Evolutionary conservation across 2,888 invertebrate species (phyloP).

Genomic region (Noctua pronuba): DNA sequence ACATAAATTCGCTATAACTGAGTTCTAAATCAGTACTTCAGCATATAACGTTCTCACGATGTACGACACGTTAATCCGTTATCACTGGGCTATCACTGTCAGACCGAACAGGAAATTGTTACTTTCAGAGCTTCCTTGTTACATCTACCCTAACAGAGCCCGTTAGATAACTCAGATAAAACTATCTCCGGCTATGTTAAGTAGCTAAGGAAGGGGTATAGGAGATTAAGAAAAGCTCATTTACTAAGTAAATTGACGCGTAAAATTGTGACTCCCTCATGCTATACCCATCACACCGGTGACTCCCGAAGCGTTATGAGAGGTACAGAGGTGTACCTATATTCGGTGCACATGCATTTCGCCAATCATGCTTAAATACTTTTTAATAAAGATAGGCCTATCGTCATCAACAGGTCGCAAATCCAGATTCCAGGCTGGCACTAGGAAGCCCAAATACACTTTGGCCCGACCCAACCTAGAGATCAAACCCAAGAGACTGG

Average conservation of each 20-base stretch:
- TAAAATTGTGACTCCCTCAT: background rate
- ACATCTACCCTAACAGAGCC: background rate
- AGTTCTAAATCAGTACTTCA: background rate
- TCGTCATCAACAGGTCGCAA: background rate
- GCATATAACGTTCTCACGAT: background rate
- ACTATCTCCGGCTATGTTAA: background rate
- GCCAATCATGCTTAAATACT: background rate
- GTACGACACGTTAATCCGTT: background rate
- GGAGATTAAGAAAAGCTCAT: background rate
- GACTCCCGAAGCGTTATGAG: background rate
- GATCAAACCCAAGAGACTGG: background rate
- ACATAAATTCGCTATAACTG: background rate
- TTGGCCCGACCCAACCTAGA: background rate
- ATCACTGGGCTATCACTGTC: background rate
- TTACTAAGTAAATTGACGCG: background rate
- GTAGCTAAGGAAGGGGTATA: background rate
- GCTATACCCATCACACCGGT: background rate
- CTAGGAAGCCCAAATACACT: background rate
- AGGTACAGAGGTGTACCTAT: background rate
- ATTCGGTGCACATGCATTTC: background rate
- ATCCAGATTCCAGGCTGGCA: background rate
- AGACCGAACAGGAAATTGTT: background rate
- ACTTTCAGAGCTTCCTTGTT: slow-evolving; percentile 1
- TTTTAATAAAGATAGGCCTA: background rate
- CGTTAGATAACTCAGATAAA: background rate